Base-by-base conservation (phyloP, 2,113 vertebrate genomes). In the Balaeniceps rex region DNA sequence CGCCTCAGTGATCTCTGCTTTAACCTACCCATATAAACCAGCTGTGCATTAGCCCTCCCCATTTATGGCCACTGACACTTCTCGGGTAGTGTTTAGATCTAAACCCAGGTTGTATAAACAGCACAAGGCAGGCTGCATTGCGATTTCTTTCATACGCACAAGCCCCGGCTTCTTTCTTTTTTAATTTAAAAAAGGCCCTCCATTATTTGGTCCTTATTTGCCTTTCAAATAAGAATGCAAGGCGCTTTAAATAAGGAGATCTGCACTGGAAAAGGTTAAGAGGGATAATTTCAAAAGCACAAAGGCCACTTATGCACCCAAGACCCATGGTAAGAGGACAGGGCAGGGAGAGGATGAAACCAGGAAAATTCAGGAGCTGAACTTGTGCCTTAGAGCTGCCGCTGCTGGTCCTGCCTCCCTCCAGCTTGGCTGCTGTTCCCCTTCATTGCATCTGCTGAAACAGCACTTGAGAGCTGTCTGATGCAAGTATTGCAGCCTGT, bases 61-160 rank as follows among this genome's bases (percentile, higher is more conserved):
- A 83, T 95, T 94, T 97, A 96, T 83, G 87, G 95, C 65, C 93
- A 94, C 87, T 94, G 94, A 95, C 94, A 97, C 87, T 87, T 94
- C 94, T 63, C 0, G 40, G 79, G 64, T 72, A 69, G 78, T 87
- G 91, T 95, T 95, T 93, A 95, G 87, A 85, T 85, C 66, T 58
- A 91, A 96, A 87, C 47, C 31, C 58, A 95, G 89, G 91, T 76
- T 91, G 94, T 85, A 94, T 95, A 96, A 97, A 96, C 94, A 95
- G 87, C 91, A 88, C 54, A 89, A 89, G 81, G 81, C 83, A 85
- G 78, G 65, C 88, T 82, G 83, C 95, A 93, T 82, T 93, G 91
- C 76, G 66, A 83, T 72, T 91, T 87, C 87, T 91, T 94, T 91
- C 81, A 89, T 36, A 46, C 36, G 65, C 40, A 87, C 52, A 93